phyloP scores from a whole-genome alignment of 2,113 vertebrate genomes.

The Oryzias javanicus region DNA sequence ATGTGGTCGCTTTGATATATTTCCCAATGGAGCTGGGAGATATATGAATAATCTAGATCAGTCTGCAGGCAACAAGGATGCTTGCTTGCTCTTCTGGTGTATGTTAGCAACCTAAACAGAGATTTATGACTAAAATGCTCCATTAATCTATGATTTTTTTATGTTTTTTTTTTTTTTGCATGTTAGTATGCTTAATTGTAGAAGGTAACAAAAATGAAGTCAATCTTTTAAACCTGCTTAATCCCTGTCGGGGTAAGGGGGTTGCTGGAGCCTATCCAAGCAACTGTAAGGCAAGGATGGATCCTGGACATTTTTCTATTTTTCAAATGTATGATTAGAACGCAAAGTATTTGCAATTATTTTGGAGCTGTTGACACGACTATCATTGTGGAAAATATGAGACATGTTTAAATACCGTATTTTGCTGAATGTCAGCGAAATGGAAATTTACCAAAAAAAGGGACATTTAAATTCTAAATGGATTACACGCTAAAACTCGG shows the following conservation, averaged over 20 bases:
- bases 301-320: not conserved
- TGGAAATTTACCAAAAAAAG: not conserved
- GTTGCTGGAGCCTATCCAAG: too few species aligned
- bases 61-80: not conserved
- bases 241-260: too few species aligned
- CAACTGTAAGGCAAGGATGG: too few species aligned
- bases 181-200: not conserved
- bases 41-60: too few species aligned
- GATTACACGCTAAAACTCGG: not conserved
- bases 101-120: not conserved
- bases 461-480: not conserved
- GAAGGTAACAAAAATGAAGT: too few species aligned
- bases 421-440: not conserved
- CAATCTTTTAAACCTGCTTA: too few species aligned
- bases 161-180: not conserved
- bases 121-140: constrained; percentile 13
- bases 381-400: not conserved
- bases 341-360: not conserved
- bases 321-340: not conserved
- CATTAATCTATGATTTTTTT: not conserved
- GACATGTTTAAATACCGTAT: not conserved
- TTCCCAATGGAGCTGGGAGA: too few species aligned
- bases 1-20: too few species aligned
- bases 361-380: not conserved
- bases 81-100: not conserved